Base-by-base conservation (phyloP, 1,140 invertebrate species). In the Metopolophium dirhodum region DNA sequence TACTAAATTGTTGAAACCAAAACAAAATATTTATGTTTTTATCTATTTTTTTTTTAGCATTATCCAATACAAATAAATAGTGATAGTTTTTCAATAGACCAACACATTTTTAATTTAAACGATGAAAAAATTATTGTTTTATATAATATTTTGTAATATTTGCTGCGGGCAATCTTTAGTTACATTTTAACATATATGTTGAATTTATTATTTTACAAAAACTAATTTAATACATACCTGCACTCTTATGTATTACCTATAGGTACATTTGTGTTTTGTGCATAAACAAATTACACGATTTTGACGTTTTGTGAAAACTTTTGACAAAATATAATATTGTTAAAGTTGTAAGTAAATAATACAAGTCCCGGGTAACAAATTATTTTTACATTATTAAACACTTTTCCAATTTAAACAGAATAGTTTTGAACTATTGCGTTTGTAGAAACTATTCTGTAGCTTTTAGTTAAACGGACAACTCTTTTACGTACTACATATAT, bases 301-400 rank as follows among this genome's bases (percentile, higher is more conserved):
- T 68, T 68, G 61, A 68, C 61, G 30, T 68, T 68, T 68, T 68
- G 11, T 68, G 11, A 68, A 68, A 68, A 68, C 61, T 68, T 68
- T 68, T 68, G 61, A 68, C 61, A 68, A 68, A 68, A 68, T n/a
- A 30, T 68, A 68, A 68, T 68, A 68, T 68, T 68, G 61, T 68
- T 68, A 30, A 68, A 68, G 61, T 68, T 68, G 61, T 68, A 68
- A 68, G 61, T 68, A 68, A 68, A 68, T 30, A 68, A 68, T n/a
- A 68, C 61, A 68, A 9, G 61, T 30, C 61, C 11, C 30, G 30
- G 9, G 61, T 68, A 68, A 68, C 61, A 68, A 68, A 68, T 68
- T 30, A 68, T 68, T 68, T 68, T 68, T 68, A 68, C 61, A 68
- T 68, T 68, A 68, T 68, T 68, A 68, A 68, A 68, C 30, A 30